Percentiles rank a stretch among this genome's conserved stretches.
phyloP scores from a whole-genome alignment of 2,113 vertebrate genomes.

The Chaenogobius annularis region DNA sequence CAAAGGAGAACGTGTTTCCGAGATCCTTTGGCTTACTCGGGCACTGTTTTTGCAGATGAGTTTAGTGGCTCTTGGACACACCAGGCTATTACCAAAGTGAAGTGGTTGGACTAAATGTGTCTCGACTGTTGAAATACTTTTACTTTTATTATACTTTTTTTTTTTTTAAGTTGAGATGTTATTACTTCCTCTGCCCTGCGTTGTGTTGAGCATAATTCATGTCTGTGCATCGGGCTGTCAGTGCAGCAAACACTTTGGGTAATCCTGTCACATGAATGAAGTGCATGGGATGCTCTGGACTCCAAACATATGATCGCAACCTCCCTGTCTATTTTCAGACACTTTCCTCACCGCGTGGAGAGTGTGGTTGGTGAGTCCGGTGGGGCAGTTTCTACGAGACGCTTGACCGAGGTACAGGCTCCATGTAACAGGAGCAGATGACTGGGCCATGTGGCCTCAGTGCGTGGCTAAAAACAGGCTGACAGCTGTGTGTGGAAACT shows the following conservation, averaged over 20 bases:
- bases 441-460: constrained; percentile 52
- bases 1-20: constrained; percentile 36
- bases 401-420: constrained; percentile 24
- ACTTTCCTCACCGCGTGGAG: constrained; percentile 22
- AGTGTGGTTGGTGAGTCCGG: constrained; percentile 8
- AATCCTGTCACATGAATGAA: constrained; percentile 30
- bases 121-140: not conserved
- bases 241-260: constrained; percentile 28
- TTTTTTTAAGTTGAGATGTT: not conserved
- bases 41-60: not conserved
- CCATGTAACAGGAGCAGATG: constrained; percentile 65
- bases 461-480: constrained; percentile 65
- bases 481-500: constrained; percentile 62
- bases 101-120: not conserved
- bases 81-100: not conserved
- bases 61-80: not conserved
- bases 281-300: constrained; percentile 26
- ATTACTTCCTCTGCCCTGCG: not conserved
- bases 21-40: not conserved
- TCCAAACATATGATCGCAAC: constrained; percentile 34
- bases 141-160: not conserved
- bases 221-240: not conserved
- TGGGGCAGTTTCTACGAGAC: constrained; percentile 8
- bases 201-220: constrained; percentile 9
- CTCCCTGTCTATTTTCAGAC: constrained; percentile 48